A percentile compares a stretch with the other conserved stretches of the same genome.
Conservation (phyloP, 2,888 invertebrate genomes). For the Mactromeris polynyma region DNA sequence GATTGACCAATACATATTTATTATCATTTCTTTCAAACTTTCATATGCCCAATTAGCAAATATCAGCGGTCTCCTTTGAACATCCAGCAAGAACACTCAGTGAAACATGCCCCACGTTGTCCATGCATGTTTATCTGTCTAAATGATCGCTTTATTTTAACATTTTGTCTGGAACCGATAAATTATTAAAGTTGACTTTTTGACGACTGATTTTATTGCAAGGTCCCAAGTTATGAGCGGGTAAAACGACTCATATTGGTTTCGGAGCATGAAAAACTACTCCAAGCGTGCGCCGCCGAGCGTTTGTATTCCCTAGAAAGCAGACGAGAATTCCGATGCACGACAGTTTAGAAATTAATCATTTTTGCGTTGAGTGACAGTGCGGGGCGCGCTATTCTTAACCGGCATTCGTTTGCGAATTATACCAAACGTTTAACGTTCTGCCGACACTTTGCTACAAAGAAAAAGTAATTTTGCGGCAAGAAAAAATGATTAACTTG, state of each 20-base stretch:
- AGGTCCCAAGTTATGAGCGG: not conserved
- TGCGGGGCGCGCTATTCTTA: conserved; percentile 21
- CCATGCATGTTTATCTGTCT: not conserved
- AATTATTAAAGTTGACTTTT: conserved; percentile 16
- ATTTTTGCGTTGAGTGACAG: conserved; percentile 56
- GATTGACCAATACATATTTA: conserved; percentile 48
- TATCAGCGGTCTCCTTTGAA: not conserved
- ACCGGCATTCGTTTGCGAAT: conserved; percentile 18
- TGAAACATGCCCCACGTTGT: not conserved
- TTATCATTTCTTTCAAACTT: conserved; percentile 63
- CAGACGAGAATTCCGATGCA: conserved; percentile 36
- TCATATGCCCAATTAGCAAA: conserved; percentile 55
- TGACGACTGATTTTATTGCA: conserved; percentile 18
- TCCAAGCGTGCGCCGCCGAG: conserved; percentile 32
- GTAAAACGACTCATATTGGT: conserved; percentile 18
- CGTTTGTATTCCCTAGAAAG: conserved; percentile 25
- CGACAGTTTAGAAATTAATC: conserved; percentile 64
- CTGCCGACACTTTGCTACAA: conserved; percentile 49
- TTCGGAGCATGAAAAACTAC: conserved; percentile 33
- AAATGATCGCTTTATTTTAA: conserved; percentile 29
- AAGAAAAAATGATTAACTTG: conserved; percentile 63
- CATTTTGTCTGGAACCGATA: conserved; percentile 16
- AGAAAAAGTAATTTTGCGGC: conserved; percentile 51
- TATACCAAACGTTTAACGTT: conserved; percentile 33
- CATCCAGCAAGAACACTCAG: not conserved